phyloP scores from a whole-genome alignment of 2,888 invertebrate species.

The Falcaria lacertinaria region DNA sequence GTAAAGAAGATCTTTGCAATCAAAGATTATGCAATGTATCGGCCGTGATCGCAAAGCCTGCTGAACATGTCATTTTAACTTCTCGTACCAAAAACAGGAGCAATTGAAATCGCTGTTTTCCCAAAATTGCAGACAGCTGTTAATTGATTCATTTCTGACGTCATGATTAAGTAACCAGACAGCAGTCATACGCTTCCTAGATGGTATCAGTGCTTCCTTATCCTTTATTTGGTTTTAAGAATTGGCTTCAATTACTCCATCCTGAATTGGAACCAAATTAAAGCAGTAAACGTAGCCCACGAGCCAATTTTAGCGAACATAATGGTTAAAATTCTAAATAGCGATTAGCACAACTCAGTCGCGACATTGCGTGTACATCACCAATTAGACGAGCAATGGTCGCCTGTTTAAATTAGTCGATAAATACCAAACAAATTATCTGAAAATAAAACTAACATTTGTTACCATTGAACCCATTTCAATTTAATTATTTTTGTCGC shows the following conservation, averaged over 20 bases:
- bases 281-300: slow-evolving; percentile 60
- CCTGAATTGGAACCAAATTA: slow-evolving; percentile 53
- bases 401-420: slow-evolving; percentile 48
- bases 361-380: slow-evolving; percentile 56
- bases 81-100: too few relatives aligned
- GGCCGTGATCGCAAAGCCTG: too few relatives aligned
- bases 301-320: slow-evolving; percentile 48
- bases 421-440: slow-evolving; percentile 15
- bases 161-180: background rate
- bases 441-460: background rate
- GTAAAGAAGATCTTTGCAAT: too few relatives aligned
- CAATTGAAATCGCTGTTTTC: too few relatives aligned
- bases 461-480: background rate
- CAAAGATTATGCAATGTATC: too few relatives aligned
- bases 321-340: slow-evolving; percentile 37
- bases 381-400: slow-evolving; percentile 40
- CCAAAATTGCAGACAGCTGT: too few relatives aligned
- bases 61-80: too few relatives aligned
- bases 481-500: too few relatives aligned
- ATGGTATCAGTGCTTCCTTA: background rate
- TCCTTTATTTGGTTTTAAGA: slow-evolving; percentile 18
- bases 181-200: background rate
- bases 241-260: slow-evolving; percentile 31
- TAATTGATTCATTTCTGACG: too few relatives aligned
- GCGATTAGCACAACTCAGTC: slow-evolving; percentile 59